Conservation (phyloP, 2,797 vertebrate species). For the Mastacembelus armatus region DNA sequence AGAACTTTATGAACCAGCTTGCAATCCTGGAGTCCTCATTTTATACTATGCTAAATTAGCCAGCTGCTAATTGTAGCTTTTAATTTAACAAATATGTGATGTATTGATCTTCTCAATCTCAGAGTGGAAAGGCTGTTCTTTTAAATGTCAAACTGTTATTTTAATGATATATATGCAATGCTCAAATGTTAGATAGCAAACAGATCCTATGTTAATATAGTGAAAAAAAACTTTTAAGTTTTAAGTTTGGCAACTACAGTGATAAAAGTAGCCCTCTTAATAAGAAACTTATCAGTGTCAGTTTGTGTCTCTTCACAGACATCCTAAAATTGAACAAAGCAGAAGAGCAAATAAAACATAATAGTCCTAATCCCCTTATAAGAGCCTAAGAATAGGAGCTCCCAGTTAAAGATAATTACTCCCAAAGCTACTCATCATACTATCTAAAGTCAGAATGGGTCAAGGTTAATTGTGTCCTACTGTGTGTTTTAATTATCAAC, state of each 20-base stretch:
- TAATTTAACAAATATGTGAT: neutral
- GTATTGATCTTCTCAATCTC: neutral
- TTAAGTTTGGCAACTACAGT: neutral
- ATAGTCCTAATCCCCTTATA: neutral
- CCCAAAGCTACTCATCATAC: constrained; percentile 28
- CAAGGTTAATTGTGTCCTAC: constrained; percentile 25
- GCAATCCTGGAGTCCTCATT: too few species aligned
- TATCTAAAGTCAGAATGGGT: constrained; percentile 12
- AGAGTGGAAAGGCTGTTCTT: too few species aligned
- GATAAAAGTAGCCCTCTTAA: neutral
- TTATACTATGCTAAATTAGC: neutral
- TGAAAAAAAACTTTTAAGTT: neutral
- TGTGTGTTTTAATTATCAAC: constrained; percentile 30
- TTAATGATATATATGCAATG: neutral
- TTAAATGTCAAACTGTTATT: neutral
- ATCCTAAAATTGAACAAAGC: constrained; percentile 17
- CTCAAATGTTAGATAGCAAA: too few species aligned
- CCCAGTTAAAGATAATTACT: constrained; percentile 20
- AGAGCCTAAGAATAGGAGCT: constrained; percentile 1
- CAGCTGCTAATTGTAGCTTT: neutral
- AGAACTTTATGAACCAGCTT: too few species aligned
- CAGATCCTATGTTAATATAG: too few species aligned
- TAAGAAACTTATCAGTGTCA: too few species aligned
- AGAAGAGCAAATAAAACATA: constrained; percentile 10
- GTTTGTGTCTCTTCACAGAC: constrained; percentile 9